These are phyloP conservation scores for Manacus vitellinus DNA, from an alignment of 2,113 vertebrate genomes.

Conservation along the genomic window DNA sequence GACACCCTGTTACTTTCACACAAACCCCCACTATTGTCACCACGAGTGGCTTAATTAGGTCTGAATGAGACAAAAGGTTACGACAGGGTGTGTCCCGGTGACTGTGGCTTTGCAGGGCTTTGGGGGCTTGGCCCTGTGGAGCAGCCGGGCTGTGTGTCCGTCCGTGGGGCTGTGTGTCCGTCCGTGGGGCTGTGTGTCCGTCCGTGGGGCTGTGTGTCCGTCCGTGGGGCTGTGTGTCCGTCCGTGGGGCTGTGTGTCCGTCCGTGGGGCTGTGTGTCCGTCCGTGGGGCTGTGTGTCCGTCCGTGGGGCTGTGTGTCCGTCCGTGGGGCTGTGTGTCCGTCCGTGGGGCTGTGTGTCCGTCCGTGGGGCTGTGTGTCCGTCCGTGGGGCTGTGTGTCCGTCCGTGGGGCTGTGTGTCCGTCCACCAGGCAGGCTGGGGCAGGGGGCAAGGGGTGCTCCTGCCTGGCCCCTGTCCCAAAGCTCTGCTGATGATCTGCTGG, in stretches of 20 bases:
- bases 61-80: background rate
- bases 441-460: background rate
- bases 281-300: background rate
- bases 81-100: accelerated
- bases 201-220: no score
- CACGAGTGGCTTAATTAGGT: background rate
- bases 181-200: no score
- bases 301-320: background rate
- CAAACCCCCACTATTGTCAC: background rate
- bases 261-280: background rate
- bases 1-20: background rate
- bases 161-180: no score
- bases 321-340: no score
- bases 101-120: background rate
- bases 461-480: accelerated
- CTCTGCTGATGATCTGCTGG: accelerated
- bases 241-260: no score
- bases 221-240: no score
- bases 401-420: background rate
- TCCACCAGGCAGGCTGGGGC: background rate
- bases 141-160: accelerated
- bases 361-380: no score
- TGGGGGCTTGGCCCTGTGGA: background rate
- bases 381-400: background rate
- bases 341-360: no score